phyloP scores from a whole-genome alignment of 2,888 invertebrate species.

The Cephus pygmeus region DNA sequence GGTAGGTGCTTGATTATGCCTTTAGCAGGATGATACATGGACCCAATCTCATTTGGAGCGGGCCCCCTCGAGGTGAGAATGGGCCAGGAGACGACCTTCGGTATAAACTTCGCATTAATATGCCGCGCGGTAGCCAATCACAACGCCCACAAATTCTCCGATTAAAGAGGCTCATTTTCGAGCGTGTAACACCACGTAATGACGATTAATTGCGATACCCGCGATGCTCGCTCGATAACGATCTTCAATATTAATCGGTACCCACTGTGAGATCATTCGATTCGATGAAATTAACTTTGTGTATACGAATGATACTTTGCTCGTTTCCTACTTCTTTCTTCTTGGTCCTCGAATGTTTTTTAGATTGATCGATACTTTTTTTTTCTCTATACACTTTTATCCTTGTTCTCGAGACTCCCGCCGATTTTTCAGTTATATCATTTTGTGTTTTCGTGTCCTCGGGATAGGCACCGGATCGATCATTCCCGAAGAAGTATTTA shows the following conservation, averaged over 20 bases:
- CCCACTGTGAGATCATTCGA: slow-evolving; percentile 27
- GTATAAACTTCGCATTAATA: slow-evolving; percentile 44
- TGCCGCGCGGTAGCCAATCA: slow-evolving; percentile 36
- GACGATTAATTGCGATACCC: slow-evolving; percentile 41
- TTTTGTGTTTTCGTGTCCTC: not conserved
- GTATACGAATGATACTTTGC: slow-evolving; percentile 11
- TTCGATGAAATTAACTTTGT: slow-evolving; percentile 17
- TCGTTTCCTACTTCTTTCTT: slow-evolving; percentile 5
- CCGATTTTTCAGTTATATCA: not conserved
- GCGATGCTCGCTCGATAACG: slow-evolving; percentile 13
- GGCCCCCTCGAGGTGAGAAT: slow-evolving; percentile 42
- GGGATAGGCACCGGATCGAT: not conserved
- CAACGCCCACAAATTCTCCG: slow-evolving; percentile 26
- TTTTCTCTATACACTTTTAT: not conserved
- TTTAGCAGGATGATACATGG: slow-evolving; percentile 42
- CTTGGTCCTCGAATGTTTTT: not conserved
- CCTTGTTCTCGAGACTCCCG: not conserved
- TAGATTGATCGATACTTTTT: not conserved
- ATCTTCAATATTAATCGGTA: slow-evolving; percentile 39
- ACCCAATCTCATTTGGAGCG: slow-evolving; percentile 47
- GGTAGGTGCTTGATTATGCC: slow-evolving; percentile 39
- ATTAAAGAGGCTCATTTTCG: slow-evolving; percentile 31
- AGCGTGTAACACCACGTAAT: slow-evolving; percentile 44
- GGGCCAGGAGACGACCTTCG: slow-evolving; percentile 44
- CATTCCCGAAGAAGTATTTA: not conserved